Percentiles rank a stretch among this genome's conserved stretches.
Conservation (phyloP, 2,888 invertebrate species). For the Sussaba pulchella region DNA sequence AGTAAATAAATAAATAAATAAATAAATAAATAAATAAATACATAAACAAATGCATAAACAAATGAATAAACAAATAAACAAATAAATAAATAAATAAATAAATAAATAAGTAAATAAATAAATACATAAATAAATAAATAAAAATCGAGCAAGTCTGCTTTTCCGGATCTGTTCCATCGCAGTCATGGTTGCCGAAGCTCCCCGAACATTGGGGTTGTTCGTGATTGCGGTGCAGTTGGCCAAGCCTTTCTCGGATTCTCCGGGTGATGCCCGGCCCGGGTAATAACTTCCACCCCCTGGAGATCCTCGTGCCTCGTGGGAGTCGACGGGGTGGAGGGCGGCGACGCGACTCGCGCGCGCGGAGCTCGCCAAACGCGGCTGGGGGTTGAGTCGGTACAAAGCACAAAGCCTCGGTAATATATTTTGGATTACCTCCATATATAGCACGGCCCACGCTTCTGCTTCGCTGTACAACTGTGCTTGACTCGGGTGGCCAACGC, state of each 20-base stretch:
- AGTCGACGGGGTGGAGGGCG: background rate
- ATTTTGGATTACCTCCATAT: slow-evolving; percentile 75
- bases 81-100: too few relatives aligned
- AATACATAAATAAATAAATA: background rate
- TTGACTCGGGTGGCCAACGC: slow-evolving; percentile 36
- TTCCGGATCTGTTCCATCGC: too few relatives aligned
- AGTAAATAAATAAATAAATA: too few relatives aligned
- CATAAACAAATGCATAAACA: too few relatives aligned
- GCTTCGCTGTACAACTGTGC: slow-evolving; percentile 34
- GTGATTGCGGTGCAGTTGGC: slow-evolving; percentile 13
- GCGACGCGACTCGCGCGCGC: slow-evolving; percentile 17
- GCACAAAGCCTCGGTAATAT: slow-evolving; percentile 82
- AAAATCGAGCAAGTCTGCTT: background rate
- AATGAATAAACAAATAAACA: too few relatives aligned
- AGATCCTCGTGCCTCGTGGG: slow-evolving; percentile 1
- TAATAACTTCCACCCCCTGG: slow-evolving; percentile 26
- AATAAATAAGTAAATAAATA: too few relatives aligned
- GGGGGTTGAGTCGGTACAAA: slow-evolving; percentile 70
- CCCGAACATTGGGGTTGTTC: background rate
- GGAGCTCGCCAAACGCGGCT: background rate
- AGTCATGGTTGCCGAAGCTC: background rate
- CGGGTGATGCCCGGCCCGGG: slow-evolving; percentile 25
- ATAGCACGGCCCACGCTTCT: slow-evolving; percentile 21
- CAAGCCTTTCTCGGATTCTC: slow-evolving; percentile 26
- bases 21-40: too few relatives aligned